Evolutionary conservation across 2,888 invertebrate genomes (phyloP).

Genomic region (Drosophila stalkeri): DNA sequence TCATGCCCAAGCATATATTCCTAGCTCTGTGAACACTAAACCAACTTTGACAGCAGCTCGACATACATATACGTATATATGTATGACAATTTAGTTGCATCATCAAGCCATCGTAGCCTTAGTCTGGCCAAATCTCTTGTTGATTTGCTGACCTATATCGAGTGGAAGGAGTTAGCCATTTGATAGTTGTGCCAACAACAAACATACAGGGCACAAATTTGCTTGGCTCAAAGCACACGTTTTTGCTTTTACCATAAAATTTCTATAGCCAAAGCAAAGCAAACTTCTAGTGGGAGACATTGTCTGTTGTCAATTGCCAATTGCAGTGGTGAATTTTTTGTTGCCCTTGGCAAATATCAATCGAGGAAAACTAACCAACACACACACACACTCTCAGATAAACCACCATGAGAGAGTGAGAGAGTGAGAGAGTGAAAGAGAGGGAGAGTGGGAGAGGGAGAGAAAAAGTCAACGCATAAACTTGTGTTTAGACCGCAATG

Average conservation of each 20-base stretch:
- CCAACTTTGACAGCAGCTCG: background rate
- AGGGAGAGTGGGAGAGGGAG: too few relatives aligned
- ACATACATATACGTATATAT: background rate
- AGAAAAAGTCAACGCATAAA: slow-evolving; percentile 16
- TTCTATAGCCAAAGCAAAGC: slow-evolving; percentile 2
- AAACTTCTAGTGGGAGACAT: background rate
- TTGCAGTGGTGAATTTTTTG: slow-evolving; percentile 9
- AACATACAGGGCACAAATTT: slow-evolving; percentile 4
- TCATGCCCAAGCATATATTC: too few relatives aligned
- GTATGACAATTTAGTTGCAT: background rate
- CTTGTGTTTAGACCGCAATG: slow-evolving; percentile 10
- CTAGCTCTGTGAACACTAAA: background rate
- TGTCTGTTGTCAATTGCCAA: slow-evolving; percentile 8
- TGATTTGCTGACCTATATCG: slow-evolving; percentile 16
- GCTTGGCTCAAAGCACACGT: slow-evolving; percentile 8
- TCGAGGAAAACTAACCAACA: slow-evolving; percentile 11
- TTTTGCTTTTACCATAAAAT: slow-evolving; percentile 6
- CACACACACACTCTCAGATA: background rate
- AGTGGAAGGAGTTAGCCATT: background rate
- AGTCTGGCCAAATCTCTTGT: background rate
- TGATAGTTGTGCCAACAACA: slow-evolving; percentile 7
- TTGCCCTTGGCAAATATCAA: slow-evolving; percentile 19
- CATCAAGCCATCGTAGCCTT: background rate
- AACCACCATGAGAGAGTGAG: background rate
- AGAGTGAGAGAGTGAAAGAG: too few relatives aligned